A percentile compares a stretch with the other conserved stretches of the same genome.
These are phyloP conservation scores for Apamea anceps DNA, from an alignment of 2,888 invertebrate genomes.

Conservation along the genomic window DNA sequence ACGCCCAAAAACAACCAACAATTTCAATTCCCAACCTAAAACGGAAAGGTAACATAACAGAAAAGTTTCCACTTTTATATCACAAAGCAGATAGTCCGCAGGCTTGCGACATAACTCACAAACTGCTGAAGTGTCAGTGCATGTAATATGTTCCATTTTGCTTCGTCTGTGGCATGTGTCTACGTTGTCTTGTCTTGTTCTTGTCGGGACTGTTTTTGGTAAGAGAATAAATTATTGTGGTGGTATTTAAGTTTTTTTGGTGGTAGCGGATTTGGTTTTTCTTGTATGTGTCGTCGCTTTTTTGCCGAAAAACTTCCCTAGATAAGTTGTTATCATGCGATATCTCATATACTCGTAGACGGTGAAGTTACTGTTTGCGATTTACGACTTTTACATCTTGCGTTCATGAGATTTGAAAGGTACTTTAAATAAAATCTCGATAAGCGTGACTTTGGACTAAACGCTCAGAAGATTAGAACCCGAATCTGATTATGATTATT, in stretches of 20 bases:
- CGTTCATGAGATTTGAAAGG: neutral
- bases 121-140: slow-evolving; percentile 60
- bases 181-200: slow-evolving; percentile 30
- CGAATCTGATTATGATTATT: neutral
- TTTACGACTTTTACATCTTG: neutral
- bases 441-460: neutral
- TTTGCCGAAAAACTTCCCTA: too few species aligned
- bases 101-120: slow-evolving; percentile 56
- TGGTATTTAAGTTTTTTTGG: slow-evolving; percentile 7
- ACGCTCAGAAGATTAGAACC: neutral
- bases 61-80: slow-evolving; percentile 32
- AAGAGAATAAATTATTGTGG: slow-evolving; percentile 18
- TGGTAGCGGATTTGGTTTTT: neutral
- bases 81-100: slow-evolving; percentile 41
- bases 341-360: neutral
- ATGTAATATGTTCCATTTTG: slow-evolving; percentile 61
- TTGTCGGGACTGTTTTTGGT: slow-evolving; percentile 21
- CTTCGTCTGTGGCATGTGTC: slow-evolving; percentile 40
- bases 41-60: slow-evolving; percentile 17
- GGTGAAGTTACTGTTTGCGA: neutral
- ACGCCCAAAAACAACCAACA: neutral
- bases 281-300: neutral
- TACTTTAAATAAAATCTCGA: neutral
- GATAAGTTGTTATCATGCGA: neutral
- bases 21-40: neutral